These are phyloP conservation scores for Ormyrus thymus DNA, from an alignment of 2,888 invertebrate genomes.

Conservation along the genomic window DNA sequence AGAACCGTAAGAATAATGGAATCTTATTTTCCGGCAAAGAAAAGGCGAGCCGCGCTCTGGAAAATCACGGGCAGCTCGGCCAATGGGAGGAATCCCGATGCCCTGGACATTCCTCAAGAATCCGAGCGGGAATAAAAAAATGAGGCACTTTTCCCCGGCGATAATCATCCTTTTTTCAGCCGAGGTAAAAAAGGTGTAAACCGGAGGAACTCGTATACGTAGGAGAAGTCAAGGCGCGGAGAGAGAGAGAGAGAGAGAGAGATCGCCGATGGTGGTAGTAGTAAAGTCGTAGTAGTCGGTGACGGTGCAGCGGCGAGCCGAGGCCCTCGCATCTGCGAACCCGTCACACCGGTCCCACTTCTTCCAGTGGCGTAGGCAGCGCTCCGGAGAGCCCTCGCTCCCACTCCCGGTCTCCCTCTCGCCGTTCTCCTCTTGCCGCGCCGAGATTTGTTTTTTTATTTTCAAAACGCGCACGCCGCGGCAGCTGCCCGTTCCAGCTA, in stretches of 20 bases:
- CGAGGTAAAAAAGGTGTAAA: conserved; percentile 32
- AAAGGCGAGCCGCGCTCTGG: no score
- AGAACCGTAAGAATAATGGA: no score
- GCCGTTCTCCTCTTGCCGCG: not conserved
- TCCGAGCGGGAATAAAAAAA: conserved; percentile 34
- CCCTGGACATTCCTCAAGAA: conserved; percentile 33
- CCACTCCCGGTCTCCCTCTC: not conserved
- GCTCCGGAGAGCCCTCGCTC: conserved; percentile 35
- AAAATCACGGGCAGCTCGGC: no score
- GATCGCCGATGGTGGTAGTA: conserved; percentile 20
- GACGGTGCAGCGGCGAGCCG: conserved; percentile 55
- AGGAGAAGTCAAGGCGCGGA: conserved; percentile 19
- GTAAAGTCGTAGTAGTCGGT: conserved; percentile 43
- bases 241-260: not conserved
- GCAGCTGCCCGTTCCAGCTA: no score
- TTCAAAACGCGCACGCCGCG: no score
- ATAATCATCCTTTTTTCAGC: conserved; percentile 39
- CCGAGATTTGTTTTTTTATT: no score
- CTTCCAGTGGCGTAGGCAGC: conserved; percentile 67
- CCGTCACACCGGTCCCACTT: conserved; percentile 73
- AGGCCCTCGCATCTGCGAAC: conserved; percentile 70
- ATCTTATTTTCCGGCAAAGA: no score
- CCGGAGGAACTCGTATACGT: conserved; percentile 36
- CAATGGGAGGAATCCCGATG: not conserved
- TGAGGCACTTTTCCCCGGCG: conserved; percentile 38